A percentile compares a stretch with the other conserved stretches of the same genome.
phyloP scores from a whole-genome alignment of 2,888 invertebrate genomes.

The Gerosis bhagava region DNA sequence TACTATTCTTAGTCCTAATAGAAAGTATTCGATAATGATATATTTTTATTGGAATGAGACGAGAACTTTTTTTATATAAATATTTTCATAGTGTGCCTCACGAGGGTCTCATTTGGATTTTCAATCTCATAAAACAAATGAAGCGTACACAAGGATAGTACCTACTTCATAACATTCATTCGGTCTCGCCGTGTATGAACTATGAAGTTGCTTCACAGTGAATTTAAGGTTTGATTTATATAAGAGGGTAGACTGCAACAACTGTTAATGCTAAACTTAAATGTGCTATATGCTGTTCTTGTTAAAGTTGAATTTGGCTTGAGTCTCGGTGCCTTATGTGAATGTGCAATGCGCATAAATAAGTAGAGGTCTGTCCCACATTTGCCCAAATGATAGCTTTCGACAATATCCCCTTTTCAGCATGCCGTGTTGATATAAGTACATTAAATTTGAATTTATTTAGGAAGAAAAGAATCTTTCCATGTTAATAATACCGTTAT shows the following conservation, averaged over 20 bases:
- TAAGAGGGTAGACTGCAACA: not conserved
- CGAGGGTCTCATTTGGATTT: not conserved
- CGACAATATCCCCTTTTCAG: conserved; percentile 5
- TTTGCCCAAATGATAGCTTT: conserved; percentile 3
- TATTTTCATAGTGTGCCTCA: too few species aligned
- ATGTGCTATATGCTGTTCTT: not conserved
- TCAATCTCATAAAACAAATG: not conserved
- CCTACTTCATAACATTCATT: not conserved
- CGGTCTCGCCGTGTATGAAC: too few species aligned
- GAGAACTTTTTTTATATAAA: too few species aligned
- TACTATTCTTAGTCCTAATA: too few species aligned
- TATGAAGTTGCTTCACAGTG: conserved; percentile 1
- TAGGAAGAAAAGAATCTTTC: not conserved
- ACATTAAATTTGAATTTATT: not conserved
- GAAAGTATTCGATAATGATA: too few species aligned
- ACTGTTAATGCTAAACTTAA: not conserved
- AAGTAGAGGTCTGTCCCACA: conserved; percentile 4
- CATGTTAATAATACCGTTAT: not conserved
- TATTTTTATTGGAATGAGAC: too few species aligned
- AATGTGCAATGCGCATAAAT: conserved; percentile 7
- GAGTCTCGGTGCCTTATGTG: not conserved
- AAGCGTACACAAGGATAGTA: not conserved
- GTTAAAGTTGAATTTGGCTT: not conserved
- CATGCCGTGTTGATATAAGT: conserved; percentile 2
- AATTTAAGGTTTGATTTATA: conserved; percentile 2